Conservation (phyloP, 2,797 vertebrate species). For the Propithecus perrieri region DNA sequence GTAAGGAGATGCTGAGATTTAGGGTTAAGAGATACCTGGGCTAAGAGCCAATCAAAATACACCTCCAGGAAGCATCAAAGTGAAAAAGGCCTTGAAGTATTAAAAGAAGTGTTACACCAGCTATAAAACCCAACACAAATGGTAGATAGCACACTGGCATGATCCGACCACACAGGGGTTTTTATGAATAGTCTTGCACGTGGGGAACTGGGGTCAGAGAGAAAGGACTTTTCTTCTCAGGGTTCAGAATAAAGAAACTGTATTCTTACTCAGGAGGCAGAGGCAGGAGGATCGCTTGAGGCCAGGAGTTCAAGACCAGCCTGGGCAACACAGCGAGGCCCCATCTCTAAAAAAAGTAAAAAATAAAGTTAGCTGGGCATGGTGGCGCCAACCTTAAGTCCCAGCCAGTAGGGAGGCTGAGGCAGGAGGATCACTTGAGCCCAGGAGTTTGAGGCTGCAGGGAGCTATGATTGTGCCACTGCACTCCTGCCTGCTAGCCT, state of each 20-base stretch:
- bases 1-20: background rate
- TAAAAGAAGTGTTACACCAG: fast-evolving
- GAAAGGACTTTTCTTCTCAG: background rate
- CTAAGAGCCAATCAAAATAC: background rate
- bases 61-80: background rate
- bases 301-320: background rate
- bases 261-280: background rate
- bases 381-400: background rate
- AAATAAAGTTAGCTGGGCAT: background rate
- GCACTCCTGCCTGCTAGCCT: background rate
- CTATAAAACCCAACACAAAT: background rate
- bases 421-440: background rate
- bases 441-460: background rate
- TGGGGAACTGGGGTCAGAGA: background rate
- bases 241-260: background rate
- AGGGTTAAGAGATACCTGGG: background rate
- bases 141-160: fast-evolving
- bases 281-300: background rate
- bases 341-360: background rate
- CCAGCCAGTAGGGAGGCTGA: background rate
- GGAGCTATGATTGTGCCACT: no score
- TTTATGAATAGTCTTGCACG: background rate
- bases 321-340: background rate
- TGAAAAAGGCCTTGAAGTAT: background rate
- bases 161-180: fast-evolving